Evolutionary conservation across 2,888 invertebrate genomes (phyloP).

Genomic region (Nebria brevicollis): DNA sequence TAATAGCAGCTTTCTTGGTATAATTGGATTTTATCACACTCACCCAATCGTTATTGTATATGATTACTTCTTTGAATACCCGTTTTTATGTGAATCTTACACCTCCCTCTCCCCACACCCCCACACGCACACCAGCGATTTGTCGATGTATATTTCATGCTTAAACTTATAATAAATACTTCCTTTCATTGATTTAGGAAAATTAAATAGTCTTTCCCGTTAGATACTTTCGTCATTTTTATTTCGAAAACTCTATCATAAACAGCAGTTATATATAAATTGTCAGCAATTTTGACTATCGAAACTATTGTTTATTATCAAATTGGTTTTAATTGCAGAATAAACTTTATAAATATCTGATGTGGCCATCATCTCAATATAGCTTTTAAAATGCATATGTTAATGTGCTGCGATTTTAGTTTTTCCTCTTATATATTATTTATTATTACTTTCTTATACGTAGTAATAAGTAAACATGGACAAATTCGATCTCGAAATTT

Average conservation of each 20-base stretch:
- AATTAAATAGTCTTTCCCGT: neutral
- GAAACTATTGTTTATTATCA: too few species aligned
- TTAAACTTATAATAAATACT: neutral
- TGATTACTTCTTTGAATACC: neutral
- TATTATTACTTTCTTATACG: too few species aligned
- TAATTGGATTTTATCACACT: conserved; percentile 21
- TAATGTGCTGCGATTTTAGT: too few species aligned
- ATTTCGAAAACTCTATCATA: neutral
- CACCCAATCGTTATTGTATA: neutral
- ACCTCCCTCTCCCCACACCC: neutral
- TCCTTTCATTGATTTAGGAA: neutral
- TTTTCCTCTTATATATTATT: too few species aligned
- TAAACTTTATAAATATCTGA: too few species aligned
- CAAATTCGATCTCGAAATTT: too few species aligned
- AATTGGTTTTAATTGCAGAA: too few species aligned
- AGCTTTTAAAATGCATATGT: too few species aligned
- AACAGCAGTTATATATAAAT: too few species aligned
- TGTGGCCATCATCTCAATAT: too few species aligned
- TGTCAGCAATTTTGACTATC: too few species aligned
- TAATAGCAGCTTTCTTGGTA: conserved; percentile 28
- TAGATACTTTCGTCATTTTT: neutral
- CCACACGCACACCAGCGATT: neutral
- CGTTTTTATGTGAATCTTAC: neutral
- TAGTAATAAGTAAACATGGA: too few species aligned
- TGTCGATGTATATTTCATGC: neutral